Conservation (phyloP, 2,888 invertebrate species). For the Apamea monoglypha region DNA sequence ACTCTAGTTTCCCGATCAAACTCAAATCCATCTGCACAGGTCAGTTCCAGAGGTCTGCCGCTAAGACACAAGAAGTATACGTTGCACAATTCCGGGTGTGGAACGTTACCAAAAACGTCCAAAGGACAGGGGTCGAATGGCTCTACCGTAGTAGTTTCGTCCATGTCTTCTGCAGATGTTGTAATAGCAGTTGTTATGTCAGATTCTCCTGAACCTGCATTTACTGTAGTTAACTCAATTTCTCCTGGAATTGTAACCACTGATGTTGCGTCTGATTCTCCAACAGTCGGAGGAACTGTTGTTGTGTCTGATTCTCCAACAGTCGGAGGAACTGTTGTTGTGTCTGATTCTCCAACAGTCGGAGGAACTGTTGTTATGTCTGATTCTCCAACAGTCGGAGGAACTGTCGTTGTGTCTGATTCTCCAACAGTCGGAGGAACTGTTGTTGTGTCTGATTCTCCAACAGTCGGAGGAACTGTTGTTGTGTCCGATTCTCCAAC, state of each 20-base stretch:
- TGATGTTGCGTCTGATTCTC: background rate
- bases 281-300: too few relatives aligned
- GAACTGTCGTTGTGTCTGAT: background rate
- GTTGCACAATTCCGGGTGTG: constrained; percentile 73
- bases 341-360: too few relatives aligned
- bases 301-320: background rate
- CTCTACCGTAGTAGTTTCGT: constrained; percentile 6
- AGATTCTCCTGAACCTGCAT: background rate
- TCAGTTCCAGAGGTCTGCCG: constrained; percentile 67
- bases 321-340: too few relatives aligned
- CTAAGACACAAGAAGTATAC: constrained; percentile 74
- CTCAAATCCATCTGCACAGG: constrained; percentile 71
- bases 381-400: accelerated
- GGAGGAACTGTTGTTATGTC: background rate
- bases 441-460: background rate
- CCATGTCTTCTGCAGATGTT: constrained; percentile 19
- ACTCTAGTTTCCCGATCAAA: constrained; percentile 67
- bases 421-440: accelerated
- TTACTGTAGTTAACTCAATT: background rate
- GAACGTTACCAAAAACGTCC: constrained; percentile 70
- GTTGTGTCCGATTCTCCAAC: background rate
- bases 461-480: background rate
- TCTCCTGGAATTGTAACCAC: background rate
- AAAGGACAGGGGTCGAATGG: constrained; percentile 65
- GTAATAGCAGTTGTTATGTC: background rate